phyloP scores from a whole-genome alignment of 1,140 invertebrate genomes.

The Drosophila varians region DNA sequence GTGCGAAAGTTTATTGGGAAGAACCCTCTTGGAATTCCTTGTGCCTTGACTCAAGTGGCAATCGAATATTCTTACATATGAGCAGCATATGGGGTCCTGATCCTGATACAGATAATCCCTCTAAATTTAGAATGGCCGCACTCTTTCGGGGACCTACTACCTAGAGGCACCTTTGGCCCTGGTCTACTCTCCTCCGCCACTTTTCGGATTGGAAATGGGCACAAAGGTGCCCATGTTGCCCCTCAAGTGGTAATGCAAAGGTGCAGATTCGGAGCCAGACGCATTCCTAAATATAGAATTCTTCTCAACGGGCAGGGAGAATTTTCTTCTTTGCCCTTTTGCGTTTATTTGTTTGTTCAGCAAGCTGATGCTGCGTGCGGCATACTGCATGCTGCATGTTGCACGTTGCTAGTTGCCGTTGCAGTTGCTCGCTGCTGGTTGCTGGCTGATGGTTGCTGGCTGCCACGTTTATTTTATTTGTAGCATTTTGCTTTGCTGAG shows the following conservation, averaged over 20 bases:
- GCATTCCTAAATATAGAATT: constrained; percentile 60
- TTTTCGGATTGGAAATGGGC: constrained; percentile 28
- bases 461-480: constrained; percentile 79
- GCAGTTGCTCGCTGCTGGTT: constrained; percentile 17
- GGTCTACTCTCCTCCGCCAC: not conserved
- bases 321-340: constrained; percentile 59
- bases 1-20: constrained; percentile 62
- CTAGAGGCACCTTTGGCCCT: constrained; percentile 39
- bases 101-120: constrained; percentile 37
- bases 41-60: constrained; percentile 36
- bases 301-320: not conserved
- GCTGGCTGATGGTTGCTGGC: constrained; percentile 15
- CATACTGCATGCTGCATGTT: constrained; percentile 23
- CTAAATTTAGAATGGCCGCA: constrained; percentile 33
- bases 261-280: constrained; percentile 47
- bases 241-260: constrained; percentile 73
- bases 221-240: constrained; percentile 61
- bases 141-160: constrained; percentile 25
- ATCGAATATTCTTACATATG: constrained; percentile 18
- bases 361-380: constrained; percentile 52
- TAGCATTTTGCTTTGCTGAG: constrained; percentile 79
- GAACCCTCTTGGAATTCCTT: constrained; percentile 1
- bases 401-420: constrained; percentile 24
- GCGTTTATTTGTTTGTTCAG: constrained; percentile 74
- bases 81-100: constrained; percentile 31